Base-by-base conservation (phyloP, 2,888 invertebrate genomes). In the Oscheius sp. region DNA sequence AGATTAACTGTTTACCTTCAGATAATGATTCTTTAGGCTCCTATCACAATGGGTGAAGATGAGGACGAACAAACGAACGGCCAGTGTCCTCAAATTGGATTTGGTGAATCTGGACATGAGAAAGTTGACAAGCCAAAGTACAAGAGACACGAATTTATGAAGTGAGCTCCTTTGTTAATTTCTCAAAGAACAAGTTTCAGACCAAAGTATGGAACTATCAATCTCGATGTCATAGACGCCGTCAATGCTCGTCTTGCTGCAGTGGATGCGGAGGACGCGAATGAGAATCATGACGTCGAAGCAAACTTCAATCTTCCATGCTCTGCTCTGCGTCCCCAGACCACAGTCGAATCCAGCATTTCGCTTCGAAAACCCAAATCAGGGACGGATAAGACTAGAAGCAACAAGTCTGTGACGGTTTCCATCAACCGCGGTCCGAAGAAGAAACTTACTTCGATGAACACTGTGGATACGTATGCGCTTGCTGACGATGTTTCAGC, bases 81-180 rank as follows among this genome's bases (percentile, higher is more conserved):
- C 42, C 84, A 83, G 37, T 74, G 77, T 66, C 75, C 76, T 10
- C 77, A 79, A 70, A 68, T 81, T 55, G 74, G 66, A 10, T 63
- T 70, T 21, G 58, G 78, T 62, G 82, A 82, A 68, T 79, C 79
- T 60, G 65, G 78, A 29, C 82, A 79, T 65, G 80, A 81, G 57
- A 76, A 79, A 51, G 75, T 79, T 29, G 87, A 86, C 72, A 88
- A 88, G 72, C 89, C 89, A 13, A 89, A 89, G 74, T 89, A 86
- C 77, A 89, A 89, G 72, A 70, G 89, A 68, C 89, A 89, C 70
- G 89, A 89, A 75, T 89, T 89, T 75, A 80, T 89, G 84, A 86
- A 87, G 85, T 86, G 42, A 7, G 42, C 7, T 7, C 3, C 7
- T 7, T 76, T 48, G 11, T 47, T 10, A 13, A 13, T 48, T 35